A percentile compares a stretch with the other conserved stretches of the same genome.
These are phyloP conservation scores for Pseudochromis fuscus DNA, from an alignment of 2,797 vertebrate genomes.

Conservation along the genomic window DNA sequence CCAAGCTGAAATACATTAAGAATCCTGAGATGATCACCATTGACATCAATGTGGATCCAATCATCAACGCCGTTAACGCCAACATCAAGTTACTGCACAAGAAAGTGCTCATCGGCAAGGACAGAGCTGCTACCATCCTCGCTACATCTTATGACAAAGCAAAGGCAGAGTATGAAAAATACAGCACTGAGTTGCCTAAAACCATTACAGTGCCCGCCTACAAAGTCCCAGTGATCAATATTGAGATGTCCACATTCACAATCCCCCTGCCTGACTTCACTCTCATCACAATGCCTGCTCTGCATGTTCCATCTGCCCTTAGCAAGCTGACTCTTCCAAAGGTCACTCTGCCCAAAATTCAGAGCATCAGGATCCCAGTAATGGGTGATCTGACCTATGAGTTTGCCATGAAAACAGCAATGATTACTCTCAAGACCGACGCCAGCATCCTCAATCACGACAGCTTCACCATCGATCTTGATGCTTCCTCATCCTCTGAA, in stretches of 20 bases:
- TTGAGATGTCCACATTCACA: constrained; percentile 86
- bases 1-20: constrained; percentile 90
- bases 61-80: constrained; percentile 83
- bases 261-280: constrained; percentile 86
- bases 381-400: constrained; percentile 92
- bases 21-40: constrained; percentile 88
- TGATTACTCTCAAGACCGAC: constrained; percentile 88
- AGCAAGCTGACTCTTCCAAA: constrained; percentile 86
- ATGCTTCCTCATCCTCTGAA: constrained; percentile 87
- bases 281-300: constrained; percentile 82
- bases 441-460: constrained; percentile 89
- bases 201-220: constrained; percentile 86
- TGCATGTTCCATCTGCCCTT: constrained; percentile 84
- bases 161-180: constrained; percentile 85
- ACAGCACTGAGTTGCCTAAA: constrained; percentile 84
- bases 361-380: constrained; percentile 87
- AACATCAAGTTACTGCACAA: constrained; percentile 81
- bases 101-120: constrained; percentile 80
- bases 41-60: constrained; percentile 80
- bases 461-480: constrained; percentile 85
- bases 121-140: constrained; percentile 79
- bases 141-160: constrained; percentile 83
- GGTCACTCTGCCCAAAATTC: constrained; percentile 81
- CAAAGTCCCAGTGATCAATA: constrained; percentile 87
- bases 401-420: constrained; percentile 91